Evolutionary conservation across 2,888 invertebrate species (phyloP), one percentile per base, ranked within the genome.

Genomic region (Caenorhabditis sinica): DNA sequence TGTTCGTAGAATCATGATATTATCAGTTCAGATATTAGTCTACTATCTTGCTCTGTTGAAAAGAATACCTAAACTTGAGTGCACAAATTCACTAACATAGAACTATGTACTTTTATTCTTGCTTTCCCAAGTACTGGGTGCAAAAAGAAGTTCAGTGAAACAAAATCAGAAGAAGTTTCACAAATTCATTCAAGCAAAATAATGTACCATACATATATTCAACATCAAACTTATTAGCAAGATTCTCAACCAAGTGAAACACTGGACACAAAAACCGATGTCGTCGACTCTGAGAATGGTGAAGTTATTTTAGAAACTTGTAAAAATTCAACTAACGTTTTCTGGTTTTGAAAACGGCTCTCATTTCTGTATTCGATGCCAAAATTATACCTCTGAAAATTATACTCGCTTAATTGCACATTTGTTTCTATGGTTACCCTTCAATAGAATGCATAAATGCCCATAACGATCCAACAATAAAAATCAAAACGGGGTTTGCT

Each of bases 381-480:
- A 69, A 17, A 40, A 69, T 69, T 33, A 69, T 69, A 17, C 36
- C 69, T 13, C 69, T 69, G 36, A 36, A 69, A 53, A 17, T 17
- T 20, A 36, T n/a, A 20, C 20, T 40, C 4, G n/a, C n/a, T 40
- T 5, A 15, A 23, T 23, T 23, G 30, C 1, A 17, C 0, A 15
- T 13, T 6, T 30, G n/a, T 17, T 15, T 17, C 20, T 30, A n/a
- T n/a, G n/a, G n/a, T 75, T 15, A 75, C 75, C 76, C 76, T 49
- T 76, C 76, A 13, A 60, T 53, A 2, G 76, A 66, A 68, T 76
- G 76, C 76, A 76, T 66, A 25, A 68, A 76, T 13, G 76, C 76
- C 76, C 76, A 76, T 11, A 76, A 49, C 3, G 56, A 53, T 15
- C 56, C 66, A 20, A 76, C 23, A 9, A 76, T 58, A 23, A 76